These are phyloP conservation scores for Synanceia verrucosa DNA, from an alignment of 2,797 vertebrate genomes.

Conservation along the genomic window DNA sequence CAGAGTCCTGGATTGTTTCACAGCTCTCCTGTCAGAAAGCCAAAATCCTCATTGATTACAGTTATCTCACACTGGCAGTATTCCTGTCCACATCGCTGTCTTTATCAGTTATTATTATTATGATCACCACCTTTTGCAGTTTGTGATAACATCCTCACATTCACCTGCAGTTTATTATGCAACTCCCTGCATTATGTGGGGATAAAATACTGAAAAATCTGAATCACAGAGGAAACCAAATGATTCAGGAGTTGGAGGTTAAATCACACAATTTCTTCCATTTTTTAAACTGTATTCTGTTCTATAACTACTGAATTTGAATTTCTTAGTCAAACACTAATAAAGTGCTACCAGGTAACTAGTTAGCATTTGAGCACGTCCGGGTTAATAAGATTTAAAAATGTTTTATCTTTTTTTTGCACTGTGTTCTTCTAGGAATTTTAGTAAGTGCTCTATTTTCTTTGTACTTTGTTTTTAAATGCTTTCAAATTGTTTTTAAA, in stretches of 20 bases:
- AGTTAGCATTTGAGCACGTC: too few species aligned
- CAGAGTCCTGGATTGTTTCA: background rate
- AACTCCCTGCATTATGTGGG: background rate
- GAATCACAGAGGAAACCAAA: background rate
- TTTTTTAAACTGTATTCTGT: background rate
- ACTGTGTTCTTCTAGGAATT: too few species aligned
- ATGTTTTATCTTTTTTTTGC: too few species aligned
- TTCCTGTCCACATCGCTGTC: background rate
- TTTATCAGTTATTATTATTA: background rate
- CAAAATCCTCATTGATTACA: slow-evolving; percentile 30
- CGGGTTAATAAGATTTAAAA: too few species aligned
- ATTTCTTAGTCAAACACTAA: too few species aligned
- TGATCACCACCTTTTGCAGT: background rate
- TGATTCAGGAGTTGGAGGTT: background rate
- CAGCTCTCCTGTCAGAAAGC: background rate
- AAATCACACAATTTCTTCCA: background rate
- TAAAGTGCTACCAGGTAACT: too few species aligned
- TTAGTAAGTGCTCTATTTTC: too few species aligned
- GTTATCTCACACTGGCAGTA: slow-evolving; percentile 23
- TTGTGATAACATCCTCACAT: background rate
- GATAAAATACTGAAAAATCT: background rate
- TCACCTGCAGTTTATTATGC: background rate
- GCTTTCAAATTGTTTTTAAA: too few species aligned
- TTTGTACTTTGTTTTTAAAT: too few species aligned
- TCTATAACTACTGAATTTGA: too few species aligned